Conservation (phyloP, 2,888 invertebrate species). For the Acleris sparsana region DNA sequence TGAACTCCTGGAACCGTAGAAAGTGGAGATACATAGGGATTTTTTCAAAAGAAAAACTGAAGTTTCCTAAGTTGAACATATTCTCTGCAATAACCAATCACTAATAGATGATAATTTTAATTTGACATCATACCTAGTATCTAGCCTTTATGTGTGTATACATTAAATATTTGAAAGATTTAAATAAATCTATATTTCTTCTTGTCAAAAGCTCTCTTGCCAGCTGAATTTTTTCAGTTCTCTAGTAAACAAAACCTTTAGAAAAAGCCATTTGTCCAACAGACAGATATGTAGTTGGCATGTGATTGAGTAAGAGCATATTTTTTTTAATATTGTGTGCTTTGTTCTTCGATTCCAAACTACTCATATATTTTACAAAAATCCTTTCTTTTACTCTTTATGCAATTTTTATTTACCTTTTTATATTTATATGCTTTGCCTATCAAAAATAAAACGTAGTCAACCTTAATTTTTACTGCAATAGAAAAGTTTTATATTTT, state of each 20-base stretch:
- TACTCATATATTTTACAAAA: background rate
- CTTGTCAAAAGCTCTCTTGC: slow-evolving; percentile 3
- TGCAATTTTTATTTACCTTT: background rate
- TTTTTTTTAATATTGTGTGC: no score
- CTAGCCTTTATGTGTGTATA: background rate
- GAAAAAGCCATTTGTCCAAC: no score
- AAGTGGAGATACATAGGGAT: no score
- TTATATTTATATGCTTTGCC: background rate
- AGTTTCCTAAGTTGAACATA: no score
- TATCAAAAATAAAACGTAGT: background rate
- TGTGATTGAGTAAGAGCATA: background rate
- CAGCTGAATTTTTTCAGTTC: background rate
- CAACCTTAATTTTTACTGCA: background rate
- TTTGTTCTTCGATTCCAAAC: no score
- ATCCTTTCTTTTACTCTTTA: background rate
- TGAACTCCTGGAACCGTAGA: background rate
- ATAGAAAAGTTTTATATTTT: slow-evolving; percentile 22
- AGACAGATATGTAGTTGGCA: background rate
- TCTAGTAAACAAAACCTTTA: background rate
- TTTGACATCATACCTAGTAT: slow-evolving; percentile 8
- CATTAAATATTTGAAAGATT: background rate
- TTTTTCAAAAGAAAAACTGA: no score
- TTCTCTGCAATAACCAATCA: no score
- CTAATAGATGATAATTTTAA: background rate
- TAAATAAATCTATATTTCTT: background rate